Evolutionary conservation across 1,140 invertebrate species (phyloP), one percentile per base, ranked within the genome.

Genomic region (Drosophila bifasciata): DNA sequence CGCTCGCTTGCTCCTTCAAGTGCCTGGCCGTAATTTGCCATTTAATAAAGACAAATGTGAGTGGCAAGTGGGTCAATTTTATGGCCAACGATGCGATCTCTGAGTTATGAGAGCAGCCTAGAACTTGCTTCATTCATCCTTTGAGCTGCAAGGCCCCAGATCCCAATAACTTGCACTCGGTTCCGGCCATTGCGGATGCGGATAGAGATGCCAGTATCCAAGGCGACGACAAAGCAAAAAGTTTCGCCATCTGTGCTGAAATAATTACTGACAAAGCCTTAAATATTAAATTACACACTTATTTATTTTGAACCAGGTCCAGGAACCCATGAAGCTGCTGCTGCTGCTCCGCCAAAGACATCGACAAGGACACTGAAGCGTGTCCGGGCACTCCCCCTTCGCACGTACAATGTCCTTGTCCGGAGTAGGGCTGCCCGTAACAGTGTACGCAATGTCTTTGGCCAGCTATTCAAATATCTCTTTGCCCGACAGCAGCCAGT

Each of bases 271-370:
- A 76, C 83, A 83, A 88, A 78, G 83, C 70, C 78, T 64, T 83
- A 88, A 89, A 86, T 86, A 86, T 86, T 86, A 83, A 86, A 86
- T 86, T 86, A 89, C 83, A 89, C 79, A 79, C 70, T 86, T 86
- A 83, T 88, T 86, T 86, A 81, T 72, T 83, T 83, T 86, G 72
- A 45, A 67, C 53, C 68, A n/a, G n/a, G 75, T 45, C 53, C 51
- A 23, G 41, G 43, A 36, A 16, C 28, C 52, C 25, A 21, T 50
- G 25, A 52, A 53, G 43, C 59, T 49, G 16, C 25, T 23, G 57
- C 15, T 55, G 32, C 36, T 6, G 48, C 52, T 74, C 1, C n/a
- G 1, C 58, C 49, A 73, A 74, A 59, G 70, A 56, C 66, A 69
- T 68, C 63, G 66, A 56, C 62, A 36, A 36, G 32, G 32, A 36